These are phyloP conservation scores for Marisa cornuarietis DNA, from an alignment of 1,140 invertebrate genomes.

Conservation along the genomic window DNA sequence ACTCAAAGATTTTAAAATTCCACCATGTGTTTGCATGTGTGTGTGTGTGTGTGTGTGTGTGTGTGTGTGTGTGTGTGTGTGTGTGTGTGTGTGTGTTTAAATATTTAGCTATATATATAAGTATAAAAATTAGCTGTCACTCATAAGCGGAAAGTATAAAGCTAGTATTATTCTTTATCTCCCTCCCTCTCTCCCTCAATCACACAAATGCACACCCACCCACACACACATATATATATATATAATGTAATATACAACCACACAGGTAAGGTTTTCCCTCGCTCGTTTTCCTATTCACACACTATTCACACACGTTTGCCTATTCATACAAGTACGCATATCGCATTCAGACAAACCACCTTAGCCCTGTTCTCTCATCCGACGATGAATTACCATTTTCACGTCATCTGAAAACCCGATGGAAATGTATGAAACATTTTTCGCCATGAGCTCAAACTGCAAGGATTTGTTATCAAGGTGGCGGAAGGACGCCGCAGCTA, in stretches of 20 bases:
- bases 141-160: too few species aligned
- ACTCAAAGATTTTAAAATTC: too few species aligned
- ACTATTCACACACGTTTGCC: background rate
- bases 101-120: too few species aligned
- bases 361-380: background rate
- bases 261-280: background rate
- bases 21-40: too few species aligned
- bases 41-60: too few species aligned
- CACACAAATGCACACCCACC: background rate
- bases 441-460: conserved; percentile 26
- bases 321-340: background rate
- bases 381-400: conserved; percentile 72
- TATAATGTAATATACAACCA: background rate
- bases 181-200: background rate
- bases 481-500: conserved; percentile 16
- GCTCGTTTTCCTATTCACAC: too few species aligned
- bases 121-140: too few species aligned
- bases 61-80: too few species aligned
- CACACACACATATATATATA: background rate
- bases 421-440: conserved; percentile 69
- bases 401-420: conserved; percentile 78
- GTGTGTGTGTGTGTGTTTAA: too few species aligned
- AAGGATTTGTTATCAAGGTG: conserved; percentile 2
- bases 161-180: too few species aligned
- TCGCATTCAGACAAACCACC: too few species aligned